Conservation (phyloP, 2,797 vertebrate genomes). For the Galaxias olidus region DNA sequence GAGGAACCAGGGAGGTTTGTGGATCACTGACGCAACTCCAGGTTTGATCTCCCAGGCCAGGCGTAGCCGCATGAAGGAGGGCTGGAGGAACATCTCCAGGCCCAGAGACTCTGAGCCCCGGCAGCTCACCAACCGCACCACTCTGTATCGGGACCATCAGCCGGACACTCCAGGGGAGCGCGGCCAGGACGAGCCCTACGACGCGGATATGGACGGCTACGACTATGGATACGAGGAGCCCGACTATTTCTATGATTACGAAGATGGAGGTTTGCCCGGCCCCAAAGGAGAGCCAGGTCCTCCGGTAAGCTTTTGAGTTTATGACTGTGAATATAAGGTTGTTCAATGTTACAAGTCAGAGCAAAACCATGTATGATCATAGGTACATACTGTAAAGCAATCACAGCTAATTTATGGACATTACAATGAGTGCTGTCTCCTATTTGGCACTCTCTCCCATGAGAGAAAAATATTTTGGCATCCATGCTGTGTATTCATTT, state of each 20-base stretch:
- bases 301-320: slow-evolving; percentile 81
- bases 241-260: slow-evolving; percentile 83
- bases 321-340: slow-evolving; percentile 19
- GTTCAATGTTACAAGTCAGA: slow-evolving; percentile 26
- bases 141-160: slow-evolving; percentile 77
- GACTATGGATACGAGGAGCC: slow-evolving; percentile 88
- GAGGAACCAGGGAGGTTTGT: slow-evolving; percentile 43
- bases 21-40: slow-evolving; percentile 46
- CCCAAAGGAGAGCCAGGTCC: slow-evolving; percentile 93
- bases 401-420: slow-evolving; percentile 46
- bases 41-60: slow-evolving; percentile 55
- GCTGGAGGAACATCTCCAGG: slow-evolving; percentile 57
- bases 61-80: slow-evolving; percentile 64
- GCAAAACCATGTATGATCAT: slow-evolving; percentile 24
- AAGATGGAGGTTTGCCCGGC: slow-evolving; percentile 80
- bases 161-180: slow-evolving; percentile 72
- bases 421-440: slow-evolving; percentile 29
- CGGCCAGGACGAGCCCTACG: slow-evolving; percentile 71
- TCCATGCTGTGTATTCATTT: slow-evolving; percentile 49
- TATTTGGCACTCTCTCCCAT: slow-evolving; percentile 39
- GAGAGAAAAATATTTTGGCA: slow-evolving; percentile 52
- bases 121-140: slow-evolving; percentile 59
- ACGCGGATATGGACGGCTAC: slow-evolving; percentile 78
- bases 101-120: slow-evolving; percentile 35
- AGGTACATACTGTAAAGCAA: slow-evolving; percentile 29